Conservation (phyloP, 2,113 vertebrate genomes). For the Falcunculus frontatus region DNA sequence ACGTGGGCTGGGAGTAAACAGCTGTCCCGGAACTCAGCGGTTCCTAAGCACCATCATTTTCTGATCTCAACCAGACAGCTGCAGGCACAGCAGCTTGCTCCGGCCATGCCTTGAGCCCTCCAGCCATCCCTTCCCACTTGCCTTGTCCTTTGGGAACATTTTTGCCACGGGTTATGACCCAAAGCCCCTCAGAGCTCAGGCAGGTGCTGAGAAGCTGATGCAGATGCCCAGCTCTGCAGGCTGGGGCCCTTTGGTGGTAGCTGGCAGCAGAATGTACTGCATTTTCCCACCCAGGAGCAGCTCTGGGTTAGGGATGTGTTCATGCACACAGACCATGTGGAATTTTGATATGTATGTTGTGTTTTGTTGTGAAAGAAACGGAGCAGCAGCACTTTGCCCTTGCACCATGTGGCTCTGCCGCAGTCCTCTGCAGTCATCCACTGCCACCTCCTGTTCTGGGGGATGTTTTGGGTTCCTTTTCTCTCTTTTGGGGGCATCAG, state of each 20-base stretch:
- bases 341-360: accelerated
- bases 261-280: neutral
- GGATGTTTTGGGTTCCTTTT: accelerated
- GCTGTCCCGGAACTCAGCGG: neutral
- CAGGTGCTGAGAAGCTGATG: neutral
- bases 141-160: neutral
- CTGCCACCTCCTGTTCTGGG: neutral
- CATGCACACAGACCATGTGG: accelerated
- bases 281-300: neutral
- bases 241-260: neutral
- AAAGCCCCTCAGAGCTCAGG: neutral
- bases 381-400: neutral
- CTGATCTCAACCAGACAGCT: accelerated
- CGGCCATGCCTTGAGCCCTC: accelerated
- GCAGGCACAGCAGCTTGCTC: neutral
- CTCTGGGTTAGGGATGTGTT: neutral
- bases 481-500: neutral
- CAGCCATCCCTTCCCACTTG: neutral
- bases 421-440: neutral
- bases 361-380: neutral
- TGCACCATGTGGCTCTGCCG: neutral
- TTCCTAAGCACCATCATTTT: neutral
- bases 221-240: neutral
- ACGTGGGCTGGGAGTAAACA: neutral
- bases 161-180: neutral